A percentile compares a stretch with the other conserved stretches of the same genome.
These are phyloP conservation scores for Steinernema scapterisci DNA, from an alignment of 2,888 invertebrate species.

Conservation along the genomic window DNA sequence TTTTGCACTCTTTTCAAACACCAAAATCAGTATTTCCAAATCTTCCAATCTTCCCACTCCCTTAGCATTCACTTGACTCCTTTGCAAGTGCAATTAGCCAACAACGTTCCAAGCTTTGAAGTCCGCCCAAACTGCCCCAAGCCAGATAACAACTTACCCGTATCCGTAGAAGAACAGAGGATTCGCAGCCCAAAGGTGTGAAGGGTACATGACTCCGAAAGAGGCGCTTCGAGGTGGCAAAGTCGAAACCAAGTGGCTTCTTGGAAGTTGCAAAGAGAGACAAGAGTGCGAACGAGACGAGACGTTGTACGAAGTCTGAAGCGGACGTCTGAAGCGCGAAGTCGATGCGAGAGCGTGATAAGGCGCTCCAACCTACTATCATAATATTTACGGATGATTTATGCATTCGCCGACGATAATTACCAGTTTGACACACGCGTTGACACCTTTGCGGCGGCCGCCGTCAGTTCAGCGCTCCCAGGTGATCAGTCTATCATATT, in stretches of 20 bases:
- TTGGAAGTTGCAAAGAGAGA: constrained; percentile 16
- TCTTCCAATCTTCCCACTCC: no score
- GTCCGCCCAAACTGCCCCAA: no score
- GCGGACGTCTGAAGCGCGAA: constrained; percentile 1
- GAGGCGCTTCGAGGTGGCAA: neutral
- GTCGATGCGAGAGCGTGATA: constrained; percentile 14
- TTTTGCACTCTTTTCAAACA: no score
- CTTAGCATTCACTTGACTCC: no score
- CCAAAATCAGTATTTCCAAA: no score
- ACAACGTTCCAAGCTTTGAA: no score
- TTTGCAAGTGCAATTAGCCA: no score
- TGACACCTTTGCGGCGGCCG: constrained; percentile 26
- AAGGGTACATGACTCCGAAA: constrained; percentile 25
- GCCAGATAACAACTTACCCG: neutral
- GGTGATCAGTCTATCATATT: no score
- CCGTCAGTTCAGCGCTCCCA: no score
- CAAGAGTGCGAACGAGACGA: neutral
- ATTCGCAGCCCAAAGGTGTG: constrained; percentile 18
- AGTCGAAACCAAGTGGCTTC: constrained; percentile 2
- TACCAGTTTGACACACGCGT: constrained; percentile 33
- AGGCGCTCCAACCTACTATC: constrained; percentile 22
- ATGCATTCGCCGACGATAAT: constrained; percentile 28
- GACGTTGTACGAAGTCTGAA: constrained; percentile 7
- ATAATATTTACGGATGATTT: constrained; percentile 31
- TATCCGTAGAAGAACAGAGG: constrained; percentile 24